Evolutionary conservation across 2,888 invertebrate species (phyloP), one percentile per base, ranked within the genome.

Genomic region (Drosophila fulvimacula): DNA sequence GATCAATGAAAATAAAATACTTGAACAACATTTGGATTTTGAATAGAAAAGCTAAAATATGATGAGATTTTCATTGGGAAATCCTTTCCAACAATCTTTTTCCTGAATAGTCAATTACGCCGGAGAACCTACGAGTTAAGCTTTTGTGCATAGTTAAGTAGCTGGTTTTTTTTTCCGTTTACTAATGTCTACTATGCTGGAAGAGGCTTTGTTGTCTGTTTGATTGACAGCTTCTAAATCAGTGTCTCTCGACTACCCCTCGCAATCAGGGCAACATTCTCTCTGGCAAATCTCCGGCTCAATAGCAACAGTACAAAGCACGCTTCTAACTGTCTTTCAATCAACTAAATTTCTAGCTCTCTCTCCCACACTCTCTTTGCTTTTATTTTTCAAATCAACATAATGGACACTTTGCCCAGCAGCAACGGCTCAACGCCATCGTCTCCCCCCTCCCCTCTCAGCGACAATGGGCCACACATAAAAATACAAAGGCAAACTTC

Each of bases 381-480:
- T 81, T 89, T 89, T 87, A 81, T 81, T 73, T 87, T 89, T 87
- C 88, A 86, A 86, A 86, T 86, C 86, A 86, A 82, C 89, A 89
- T 86, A 86, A 86, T 86, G 86, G 86, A 86, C 86, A 89, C 83
- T 89, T 86, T 89, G 89, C 89, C 86, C 82, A 62, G 60, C 70
- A 81, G 84, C 88, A 57, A 24, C 39, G 41, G 32, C 48, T 27
- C 59, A 24, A 15, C 21, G 10, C 7, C 11, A 11, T 11, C 49
- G 27, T 41, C 36, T 10, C 0, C 39, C 19, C 39, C 17, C 44
- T 36, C 46, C 19, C 3, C 52, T 34, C 38, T 59, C 68, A 58
- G 17, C 19, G 41, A 46, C 46, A 27, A 17, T 19, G n/a, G 55
- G 58, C 66, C 61, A 69, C 58, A 79, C 65, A 82, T 67, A 82